Evolutionary conservation across 2,797 vertebrate genomes (phyloP), one percentile per base, ranked within the genome.

Genomic region (Hemibagrus guttatus): DNA sequence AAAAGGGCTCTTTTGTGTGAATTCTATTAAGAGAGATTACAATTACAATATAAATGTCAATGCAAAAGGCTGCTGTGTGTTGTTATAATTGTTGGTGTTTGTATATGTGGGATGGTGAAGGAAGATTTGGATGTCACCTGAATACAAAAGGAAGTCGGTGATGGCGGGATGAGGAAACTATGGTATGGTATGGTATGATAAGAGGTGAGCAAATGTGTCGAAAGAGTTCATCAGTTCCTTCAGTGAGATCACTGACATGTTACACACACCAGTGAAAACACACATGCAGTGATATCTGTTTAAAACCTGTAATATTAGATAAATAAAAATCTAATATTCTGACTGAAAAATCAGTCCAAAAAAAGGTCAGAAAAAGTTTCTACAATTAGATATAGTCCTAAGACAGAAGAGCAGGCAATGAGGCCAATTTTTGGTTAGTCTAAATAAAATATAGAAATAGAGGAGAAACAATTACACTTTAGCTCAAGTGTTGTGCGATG

Each of bases 51-150:
- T 75, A 76, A 83, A 92, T 86, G 0, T 79, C 63, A 84, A 84
- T 92, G 93, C 93, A 93, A 88, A 93, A 83, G 81, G 79, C 93
- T 91, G 93, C 87, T 94, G 91, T 93, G 91, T 92, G 87, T 28
- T 80, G 35, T 56, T 78, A 21, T 19, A 78, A 78, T 78, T 56
- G 16, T 59, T 61, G 58, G 35, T 61, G 21, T 46, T 63, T 81
- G 11, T 81, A 63, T 46, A 61, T 61, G 58, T 81, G 35, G 23
- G 78, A 14, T 61, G 23, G 31, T 6, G 42, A 39, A 39, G 56
- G 58, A 61, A 39, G 35, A 80, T 39, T 16, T 59, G 21, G 56
- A 61, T 59, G 54, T 61, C 21, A 42, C 56, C 31, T 16, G 78
- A 42, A 26, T 39, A 39, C 35, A 61, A 42, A 80, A 59, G 35